Conservation (phyloP, 2,113 vertebrate genomes). For the Chaetorhynchus papuensis region DNA sequence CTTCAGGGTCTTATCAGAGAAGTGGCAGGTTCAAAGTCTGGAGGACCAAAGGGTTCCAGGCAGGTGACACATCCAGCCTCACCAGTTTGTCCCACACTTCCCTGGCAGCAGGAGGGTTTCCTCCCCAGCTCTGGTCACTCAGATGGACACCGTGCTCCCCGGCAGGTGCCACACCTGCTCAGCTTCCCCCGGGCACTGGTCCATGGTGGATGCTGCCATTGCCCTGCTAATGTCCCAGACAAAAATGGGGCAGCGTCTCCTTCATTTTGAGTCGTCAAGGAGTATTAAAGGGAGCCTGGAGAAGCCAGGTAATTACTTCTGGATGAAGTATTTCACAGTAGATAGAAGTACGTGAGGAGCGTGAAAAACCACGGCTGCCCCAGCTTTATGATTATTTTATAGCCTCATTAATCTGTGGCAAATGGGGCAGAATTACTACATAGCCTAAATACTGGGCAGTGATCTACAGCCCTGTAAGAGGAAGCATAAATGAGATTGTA, state of each 20-base stretch:
- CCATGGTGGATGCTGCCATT: fast-evolving
- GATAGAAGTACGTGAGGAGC: not conserved
- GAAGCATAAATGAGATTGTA: not conserved
- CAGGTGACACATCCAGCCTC: not conserved
- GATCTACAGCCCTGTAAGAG: not conserved
- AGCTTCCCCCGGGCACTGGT: not conserved
- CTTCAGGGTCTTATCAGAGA: not conserved
- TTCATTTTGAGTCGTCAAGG: not conserved
- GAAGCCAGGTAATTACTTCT: constrained; percentile 18
- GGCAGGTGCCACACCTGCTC: not conserved
- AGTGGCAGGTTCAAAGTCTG: not conserved
- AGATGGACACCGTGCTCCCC: fast-evolving
- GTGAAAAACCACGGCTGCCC: not conserved
- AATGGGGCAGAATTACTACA: constrained; percentile 12
- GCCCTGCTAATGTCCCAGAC: not conserved
- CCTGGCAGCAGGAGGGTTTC: not conserved
- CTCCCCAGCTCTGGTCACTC: not conserved
- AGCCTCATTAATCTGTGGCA: constrained; percentile 34
- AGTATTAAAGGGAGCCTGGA: not conserved
- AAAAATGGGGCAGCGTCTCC: not conserved
- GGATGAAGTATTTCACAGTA: not conserved
- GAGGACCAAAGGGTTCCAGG: not conserved
- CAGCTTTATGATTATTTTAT: constrained; percentile 38
- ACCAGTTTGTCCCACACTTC: not conserved
- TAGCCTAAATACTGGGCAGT: not conserved